Percentiles rank a stretch among this genome's conserved stretches.
Evolutionary conservation across 2,113 vertebrate species (phyloP).

Genomic region (Pleuronectes platessa): DNA sequence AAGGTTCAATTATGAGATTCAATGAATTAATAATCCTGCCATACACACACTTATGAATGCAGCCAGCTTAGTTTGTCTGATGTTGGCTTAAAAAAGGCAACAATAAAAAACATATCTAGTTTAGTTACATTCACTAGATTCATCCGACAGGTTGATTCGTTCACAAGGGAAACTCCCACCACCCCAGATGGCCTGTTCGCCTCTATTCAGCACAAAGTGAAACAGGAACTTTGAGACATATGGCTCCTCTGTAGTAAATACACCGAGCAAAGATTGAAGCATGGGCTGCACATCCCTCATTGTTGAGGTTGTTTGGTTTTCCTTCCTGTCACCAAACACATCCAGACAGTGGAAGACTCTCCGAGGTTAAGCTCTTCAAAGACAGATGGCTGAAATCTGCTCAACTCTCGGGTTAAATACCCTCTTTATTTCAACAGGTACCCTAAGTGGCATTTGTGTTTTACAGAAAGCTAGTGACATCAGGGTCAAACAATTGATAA

Average conservation of each 20-base stretch:
- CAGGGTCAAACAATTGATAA: conserved; percentile 57
- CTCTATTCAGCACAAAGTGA: conserved; percentile 33
- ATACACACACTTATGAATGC: not conserved
- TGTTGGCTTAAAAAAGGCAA: not conserved
- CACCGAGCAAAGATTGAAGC: conserved; percentile 52
- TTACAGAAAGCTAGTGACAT: conserved; percentile 61
- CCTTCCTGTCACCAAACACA: conserved; percentile 50
- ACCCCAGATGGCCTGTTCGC: conserved; percentile 49
- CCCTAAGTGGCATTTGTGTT: conserved; percentile 66
- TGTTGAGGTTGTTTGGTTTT: conserved; percentile 65
- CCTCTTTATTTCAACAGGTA: conserved; percentile 79
- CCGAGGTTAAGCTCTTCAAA: conserved; percentile 74
- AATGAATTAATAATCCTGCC: not conserved
- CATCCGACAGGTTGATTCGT: conserved; percentile 8
- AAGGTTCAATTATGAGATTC: not conserved
- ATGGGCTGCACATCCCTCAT: conserved; percentile 45
- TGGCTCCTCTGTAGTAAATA: conserved; percentile 61
- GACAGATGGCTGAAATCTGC: conserved; percentile 82
- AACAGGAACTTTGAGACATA: conserved; percentile 65
- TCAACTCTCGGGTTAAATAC: conserved; percentile 75
- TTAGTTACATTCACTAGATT: conserved; percentile 15
- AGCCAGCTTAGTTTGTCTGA: not conserved
- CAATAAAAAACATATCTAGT: not conserved
- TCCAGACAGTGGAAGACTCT: conserved; percentile 66
- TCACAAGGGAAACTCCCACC: conserved; percentile 38